A percentile compares a stretch with the other conserved stretches of the same genome.
These are phyloP conservation scores for Branchellion lobata DNA, from an alignment of 2,888 invertebrate genomes.

Conservation along the genomic window DNA sequence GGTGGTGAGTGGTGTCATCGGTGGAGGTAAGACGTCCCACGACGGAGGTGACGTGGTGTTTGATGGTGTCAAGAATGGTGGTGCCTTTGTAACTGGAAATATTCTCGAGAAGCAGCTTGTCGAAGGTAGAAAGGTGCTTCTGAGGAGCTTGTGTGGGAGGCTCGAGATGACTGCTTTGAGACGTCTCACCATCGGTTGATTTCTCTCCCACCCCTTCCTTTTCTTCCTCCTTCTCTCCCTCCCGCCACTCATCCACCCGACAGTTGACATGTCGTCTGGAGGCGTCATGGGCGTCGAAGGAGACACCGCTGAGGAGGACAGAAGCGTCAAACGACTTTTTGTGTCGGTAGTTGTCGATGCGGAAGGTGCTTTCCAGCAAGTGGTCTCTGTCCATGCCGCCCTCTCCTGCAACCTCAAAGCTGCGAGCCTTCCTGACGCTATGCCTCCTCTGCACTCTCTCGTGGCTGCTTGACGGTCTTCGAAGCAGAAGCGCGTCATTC, in stretches of 20 bases:
- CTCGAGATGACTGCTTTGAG: background rate
- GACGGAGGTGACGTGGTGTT: background rate
- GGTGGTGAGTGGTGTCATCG: too few species aligned
- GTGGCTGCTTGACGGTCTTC: background rate
- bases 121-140: background rate
- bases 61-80: background rate
- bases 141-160: background rate
- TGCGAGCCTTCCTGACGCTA: background rate
- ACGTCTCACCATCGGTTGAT: constrained; percentile 70
- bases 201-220: constrained; percentile 65
- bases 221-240: too few species aligned
- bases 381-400: background rate
- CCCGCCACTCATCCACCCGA: too few species aligned
- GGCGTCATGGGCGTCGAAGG: background rate
- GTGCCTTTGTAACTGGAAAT: background rate
- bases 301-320: too few species aligned
- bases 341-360: background rate
- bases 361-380: background rate
- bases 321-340: too few species aligned
- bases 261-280: constrained; percentile 21
- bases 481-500: background rate
- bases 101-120: background rate
- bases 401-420: background rate
- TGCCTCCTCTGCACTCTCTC: background rate
- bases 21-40: background rate